Evolutionary conservation across 1,140 invertebrate genomes (phyloP).

Genomic region (Semibalanus balanoides): DNA sequence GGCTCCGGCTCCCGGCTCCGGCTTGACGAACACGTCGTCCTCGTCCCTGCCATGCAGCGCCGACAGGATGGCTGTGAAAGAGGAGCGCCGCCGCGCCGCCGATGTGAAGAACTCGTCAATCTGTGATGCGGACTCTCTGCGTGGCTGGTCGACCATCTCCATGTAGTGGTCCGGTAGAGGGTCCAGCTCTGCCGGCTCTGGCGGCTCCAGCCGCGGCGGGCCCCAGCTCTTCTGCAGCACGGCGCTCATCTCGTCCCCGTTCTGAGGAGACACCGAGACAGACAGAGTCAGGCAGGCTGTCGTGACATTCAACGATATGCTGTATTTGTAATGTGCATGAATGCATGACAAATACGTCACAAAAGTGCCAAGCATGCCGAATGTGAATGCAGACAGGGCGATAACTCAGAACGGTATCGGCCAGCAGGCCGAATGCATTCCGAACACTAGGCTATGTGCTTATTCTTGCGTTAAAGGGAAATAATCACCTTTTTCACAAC

Average conservation of each 20-base stretch:
- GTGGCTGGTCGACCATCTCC: constrained; percentile 27
- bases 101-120: constrained; percentile 54
- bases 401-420: not conserved
- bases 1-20: constrained; percentile 18
- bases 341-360: too few species aligned
- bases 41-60: not conserved
- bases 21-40: not conserved
- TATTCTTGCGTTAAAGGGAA: too few species aligned
- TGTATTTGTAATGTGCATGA: too few species aligned
- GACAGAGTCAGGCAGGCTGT: not conserved
- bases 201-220: not conserved
- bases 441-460: too few species aligned
- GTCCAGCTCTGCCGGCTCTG: constrained; percentile 12
- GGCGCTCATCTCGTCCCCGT: not conserved
- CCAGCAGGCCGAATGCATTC: too few species aligned
- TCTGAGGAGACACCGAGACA: not conserved
- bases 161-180: constrained; percentile 11
- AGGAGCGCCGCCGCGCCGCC: constrained; percentile 16
- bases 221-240: not conserved
- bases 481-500: too few species aligned
- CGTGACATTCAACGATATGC: too few species aligned
- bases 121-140: constrained; percentile 43
- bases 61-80: not conserved
- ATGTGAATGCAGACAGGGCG: too few species aligned
- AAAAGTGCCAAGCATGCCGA: not conserved